These are phyloP conservation scores for Pseudachorutes palmiensis DNA, from an alignment of 1,140 invertebrate species.

Conservation along the genomic window DNA sequence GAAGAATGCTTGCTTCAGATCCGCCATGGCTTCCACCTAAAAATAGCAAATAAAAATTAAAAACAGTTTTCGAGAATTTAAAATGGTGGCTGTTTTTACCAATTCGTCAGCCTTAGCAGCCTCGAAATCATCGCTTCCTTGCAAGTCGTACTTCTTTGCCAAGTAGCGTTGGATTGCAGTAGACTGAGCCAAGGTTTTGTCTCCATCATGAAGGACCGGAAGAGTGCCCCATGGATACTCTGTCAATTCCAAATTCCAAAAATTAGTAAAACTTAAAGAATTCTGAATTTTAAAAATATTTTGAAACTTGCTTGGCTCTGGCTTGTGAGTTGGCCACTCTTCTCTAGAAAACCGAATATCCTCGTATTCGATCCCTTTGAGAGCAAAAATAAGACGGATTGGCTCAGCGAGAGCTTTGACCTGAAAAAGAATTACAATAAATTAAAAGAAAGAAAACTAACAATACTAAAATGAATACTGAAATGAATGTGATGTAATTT, in stretches of 20 bases:
- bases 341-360: constrained; percentile 43
- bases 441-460: not conserved
- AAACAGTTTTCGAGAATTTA: too few species aligned
- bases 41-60: too few species aligned
- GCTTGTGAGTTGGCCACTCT: constrained; percentile 44
- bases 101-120: constrained; percentile 53
- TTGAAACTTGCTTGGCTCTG: constrained; percentile 27
- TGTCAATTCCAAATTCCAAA: too few species aligned
- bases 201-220: constrained; percentile 59
- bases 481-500: not conserved
- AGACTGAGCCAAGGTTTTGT: constrained; percentile 54
- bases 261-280: constrained; percentile 5
- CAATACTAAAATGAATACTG: not conserved
- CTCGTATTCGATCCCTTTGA: constrained; percentile 45
- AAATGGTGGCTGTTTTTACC: too few species aligned
- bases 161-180: constrained; percentile 57
- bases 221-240: constrained; percentile 47
- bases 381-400: constrained; percentile 48
- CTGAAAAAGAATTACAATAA: constrained; percentile 2
- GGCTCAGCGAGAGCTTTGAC: constrained; percentile 7
- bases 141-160: constrained; percentile 52
- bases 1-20: not conserved
- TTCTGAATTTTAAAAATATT: not conserved
- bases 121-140: constrained; percentile 55
- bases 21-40: not conserved